phyloP scores from a whole-genome alignment of 2,888 invertebrate genomes.

The Stenotaenia linearis region DNA sequence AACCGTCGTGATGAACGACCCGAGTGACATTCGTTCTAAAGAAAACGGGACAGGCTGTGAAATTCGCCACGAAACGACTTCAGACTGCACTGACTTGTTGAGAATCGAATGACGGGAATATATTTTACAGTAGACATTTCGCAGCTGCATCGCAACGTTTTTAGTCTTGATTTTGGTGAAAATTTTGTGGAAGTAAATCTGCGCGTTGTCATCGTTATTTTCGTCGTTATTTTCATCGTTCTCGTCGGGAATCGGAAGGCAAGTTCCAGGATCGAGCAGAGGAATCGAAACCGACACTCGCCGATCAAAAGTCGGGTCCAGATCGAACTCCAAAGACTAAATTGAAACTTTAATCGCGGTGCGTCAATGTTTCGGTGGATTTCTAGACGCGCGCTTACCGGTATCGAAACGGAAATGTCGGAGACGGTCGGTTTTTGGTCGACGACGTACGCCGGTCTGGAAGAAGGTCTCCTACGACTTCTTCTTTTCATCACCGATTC shows the following conservation, averaged over 20 bases:
- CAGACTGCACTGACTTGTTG: no score
- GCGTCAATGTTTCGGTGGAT: no score
- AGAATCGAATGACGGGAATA: background rate
- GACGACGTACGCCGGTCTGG: no score
- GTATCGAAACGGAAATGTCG: no score
- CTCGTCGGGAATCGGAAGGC: background rate
- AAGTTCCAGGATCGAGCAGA: background rate
- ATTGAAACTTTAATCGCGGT: background rate
- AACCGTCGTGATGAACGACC: conserved; percentile 8
- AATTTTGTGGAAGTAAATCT: background rate
- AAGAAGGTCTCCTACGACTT: no score
- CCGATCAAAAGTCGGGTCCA: background rate
- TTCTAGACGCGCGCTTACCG: no score
- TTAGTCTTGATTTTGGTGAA: background rate
- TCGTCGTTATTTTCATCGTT: background rate
- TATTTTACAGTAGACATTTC: background rate
- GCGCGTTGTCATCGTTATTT: background rate
- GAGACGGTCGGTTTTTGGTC: no score
- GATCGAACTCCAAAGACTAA: background rate
- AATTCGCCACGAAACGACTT: background rate
- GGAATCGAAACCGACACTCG: background rate
- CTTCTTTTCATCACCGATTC: no score
- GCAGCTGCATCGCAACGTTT: background rate
- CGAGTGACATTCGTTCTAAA: background rate
- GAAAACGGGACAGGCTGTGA: no score